A percentile compares a stretch with the other conserved stretches of the same genome.
These are phyloP conservation scores for Microdon myrmicae DNA, from an alignment of 2,888 invertebrate species.

Conservation along the genomic window DNA sequence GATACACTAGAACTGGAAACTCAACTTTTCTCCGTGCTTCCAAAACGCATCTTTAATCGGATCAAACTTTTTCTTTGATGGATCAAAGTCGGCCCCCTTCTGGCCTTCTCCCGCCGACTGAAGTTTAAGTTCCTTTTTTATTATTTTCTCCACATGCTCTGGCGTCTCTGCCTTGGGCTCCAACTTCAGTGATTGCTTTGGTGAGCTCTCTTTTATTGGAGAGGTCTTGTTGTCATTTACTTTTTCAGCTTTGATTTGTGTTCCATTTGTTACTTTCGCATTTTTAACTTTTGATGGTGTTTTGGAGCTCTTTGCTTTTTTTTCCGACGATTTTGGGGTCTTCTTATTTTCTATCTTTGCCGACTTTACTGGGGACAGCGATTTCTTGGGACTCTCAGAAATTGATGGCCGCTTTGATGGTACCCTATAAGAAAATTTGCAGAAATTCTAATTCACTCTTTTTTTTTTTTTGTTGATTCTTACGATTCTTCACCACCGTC, in stretches of 20 bases:
- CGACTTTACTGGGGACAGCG: not conserved
- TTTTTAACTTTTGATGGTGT: conserved; percentile 16
- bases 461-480: too few relatives aligned
- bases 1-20: conserved; percentile 42
- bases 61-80: conserved; percentile 78
- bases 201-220: conserved; percentile 7
- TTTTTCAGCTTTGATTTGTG: conserved; percentile 1
- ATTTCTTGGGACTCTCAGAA: conserved; percentile 1
- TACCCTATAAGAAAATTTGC: conserved; percentile 10
- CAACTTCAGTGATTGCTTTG: conserved; percentile 2
- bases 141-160: conserved; percentile 14
- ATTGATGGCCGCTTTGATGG: conserved; percentile 30
- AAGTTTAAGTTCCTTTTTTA: conserved; percentile 53
- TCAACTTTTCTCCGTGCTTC: conserved; percentile 77
- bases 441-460: too few relatives aligned
- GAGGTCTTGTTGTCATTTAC: not conserved
- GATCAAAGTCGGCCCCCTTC: conserved; percentile 73
- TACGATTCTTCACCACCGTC: conserved; percentile 55
- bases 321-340: conserved; percentile 15
- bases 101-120: conserved; percentile 54
- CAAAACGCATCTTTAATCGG: conserved; percentile 87
- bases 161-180: not conserved
- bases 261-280: conserved; percentile 21
- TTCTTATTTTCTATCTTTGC: conserved; percentile 11
- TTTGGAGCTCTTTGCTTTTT: conserved; percentile 3